Conservation (phyloP, 1,140 invertebrate genomes). For the Aphidius ervi region DNA sequence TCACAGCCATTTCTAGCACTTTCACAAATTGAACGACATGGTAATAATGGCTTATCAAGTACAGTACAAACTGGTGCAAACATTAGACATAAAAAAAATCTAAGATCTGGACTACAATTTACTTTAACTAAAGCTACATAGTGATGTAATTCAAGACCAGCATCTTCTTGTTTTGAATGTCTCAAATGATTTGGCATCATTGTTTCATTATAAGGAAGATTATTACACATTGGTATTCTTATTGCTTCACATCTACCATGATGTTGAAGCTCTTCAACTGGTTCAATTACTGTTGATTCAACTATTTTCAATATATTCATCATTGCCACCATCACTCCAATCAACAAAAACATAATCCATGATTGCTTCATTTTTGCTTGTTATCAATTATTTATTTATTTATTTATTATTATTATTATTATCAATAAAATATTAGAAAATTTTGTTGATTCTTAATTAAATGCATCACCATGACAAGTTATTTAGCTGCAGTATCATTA, state of each 20-base stretch:
- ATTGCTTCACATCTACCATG: constrained; percentile 90
- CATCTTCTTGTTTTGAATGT: constrained; percentile 93
- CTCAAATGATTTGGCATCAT: constrained; percentile 94
- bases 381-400: no score
- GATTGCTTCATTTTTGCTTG: no score
- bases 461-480: no score
- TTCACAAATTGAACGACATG: constrained; percentile 86
- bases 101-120: constrained; percentile 88
- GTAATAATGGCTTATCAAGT: constrained; percentile 82
- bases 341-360: no score
- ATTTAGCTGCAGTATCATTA: no score
- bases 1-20: constrained; percentile 87
- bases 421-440: no score
- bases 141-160: constrained; percentile 87
- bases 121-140: constrained; percentile 95
- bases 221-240: constrained; percentile 85
- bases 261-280: constrained; percentile 52
- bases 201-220: constrained; percentile 91
- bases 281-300: constrained; percentile 20
- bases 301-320: no score
- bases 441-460: no score
- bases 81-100: constrained; percentile 94
- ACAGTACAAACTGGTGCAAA: constrained; percentile 96
- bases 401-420: no score
- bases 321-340: no score